These are phyloP conservation scores for Zelostemma sp. DNA, from an alignment of 1,140 invertebrate genomes.

Conservation along the genomic window DNA sequence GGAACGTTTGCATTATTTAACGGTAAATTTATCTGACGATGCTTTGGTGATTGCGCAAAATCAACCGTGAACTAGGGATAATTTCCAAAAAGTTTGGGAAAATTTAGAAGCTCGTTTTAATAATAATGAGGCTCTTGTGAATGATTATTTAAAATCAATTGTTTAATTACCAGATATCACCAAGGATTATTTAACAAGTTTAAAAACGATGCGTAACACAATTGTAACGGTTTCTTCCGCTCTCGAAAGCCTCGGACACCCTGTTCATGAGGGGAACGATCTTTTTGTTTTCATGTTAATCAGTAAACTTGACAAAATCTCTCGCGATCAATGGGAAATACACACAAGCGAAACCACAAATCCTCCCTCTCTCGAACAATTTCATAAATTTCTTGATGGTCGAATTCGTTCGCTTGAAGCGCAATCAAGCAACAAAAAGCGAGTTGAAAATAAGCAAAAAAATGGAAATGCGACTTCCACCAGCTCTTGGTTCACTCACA, in stretches of 20 bases:
- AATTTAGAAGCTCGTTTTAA: conserved; percentile 4
- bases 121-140: conserved; percentile 6
- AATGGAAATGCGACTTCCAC: too few relatives aligned
- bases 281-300: conserved; percentile 4
- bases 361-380: conserved; percentile 3
- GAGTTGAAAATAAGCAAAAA: background rate
- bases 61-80: background rate
- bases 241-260: background rate
- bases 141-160: conserved; percentile 2
- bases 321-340: conserved; percentile 3
- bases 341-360: background rate
- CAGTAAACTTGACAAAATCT: conserved; percentile 5
- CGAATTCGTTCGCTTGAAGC: background rate
- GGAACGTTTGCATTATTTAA: conserved; percentile 8
- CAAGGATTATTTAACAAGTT: too few relatives aligned
- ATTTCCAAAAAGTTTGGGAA: conserved; percentile 7
- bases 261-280: conserved; percentile 2
- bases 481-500: too few relatives aligned
- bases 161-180: background rate
- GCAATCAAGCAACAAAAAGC: background rate
- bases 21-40: background rate
- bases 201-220: too few relatives aligned
- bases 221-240: background rate
- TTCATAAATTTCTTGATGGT: background rate
- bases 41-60: conserved; percentile 6